These are phyloP conservation scores for Drosophila monieri DNA, from an alignment of 2,888 invertebrate genomes.

Conservation along the genomic window DNA sequence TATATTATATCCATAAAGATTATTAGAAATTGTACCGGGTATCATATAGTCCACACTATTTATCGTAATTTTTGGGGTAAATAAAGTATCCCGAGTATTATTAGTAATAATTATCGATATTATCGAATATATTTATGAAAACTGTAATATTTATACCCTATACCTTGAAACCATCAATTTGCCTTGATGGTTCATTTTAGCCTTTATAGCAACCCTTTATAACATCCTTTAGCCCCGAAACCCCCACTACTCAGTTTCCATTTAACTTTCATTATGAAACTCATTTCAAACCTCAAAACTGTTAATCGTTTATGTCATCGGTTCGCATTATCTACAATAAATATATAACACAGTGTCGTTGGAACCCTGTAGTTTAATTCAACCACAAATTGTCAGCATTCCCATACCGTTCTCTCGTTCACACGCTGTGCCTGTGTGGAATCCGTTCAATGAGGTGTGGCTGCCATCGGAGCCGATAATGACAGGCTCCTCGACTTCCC, in stretches of 20 bases:
- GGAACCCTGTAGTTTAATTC: constrained; percentile 3
- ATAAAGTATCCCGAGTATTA: too few relatives aligned
- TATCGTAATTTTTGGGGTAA: too few relatives aligned
- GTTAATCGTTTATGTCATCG: background rate
- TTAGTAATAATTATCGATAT: too few relatives aligned
- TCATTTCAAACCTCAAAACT: background rate
- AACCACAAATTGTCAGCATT: constrained; percentile 30
- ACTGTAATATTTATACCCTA: too few relatives aligned
- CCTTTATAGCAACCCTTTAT: too few relatives aligned
- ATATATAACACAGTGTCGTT: background rate
- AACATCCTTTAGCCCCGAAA: too few relatives aligned
- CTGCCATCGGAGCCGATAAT: constrained; percentile 7
- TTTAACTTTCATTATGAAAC: background rate
- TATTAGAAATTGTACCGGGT: too few relatives aligned
- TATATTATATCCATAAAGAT: too few relatives aligned
- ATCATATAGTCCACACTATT: too few relatives aligned
- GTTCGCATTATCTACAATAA: background rate
- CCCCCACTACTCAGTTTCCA: background rate
- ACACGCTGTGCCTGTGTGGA: constrained; percentile 5
- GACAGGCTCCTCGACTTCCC: background rate
- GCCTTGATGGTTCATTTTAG: too few relatives aligned
- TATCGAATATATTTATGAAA: too few relatives aligned
- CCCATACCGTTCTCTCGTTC: constrained; percentile 11
- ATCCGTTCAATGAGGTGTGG: constrained; percentile 24
- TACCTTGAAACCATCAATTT: too few relatives aligned